phyloP scores from a whole-genome alignment of 2,797 vertebrate genomes.

The Huso huso region DNA sequence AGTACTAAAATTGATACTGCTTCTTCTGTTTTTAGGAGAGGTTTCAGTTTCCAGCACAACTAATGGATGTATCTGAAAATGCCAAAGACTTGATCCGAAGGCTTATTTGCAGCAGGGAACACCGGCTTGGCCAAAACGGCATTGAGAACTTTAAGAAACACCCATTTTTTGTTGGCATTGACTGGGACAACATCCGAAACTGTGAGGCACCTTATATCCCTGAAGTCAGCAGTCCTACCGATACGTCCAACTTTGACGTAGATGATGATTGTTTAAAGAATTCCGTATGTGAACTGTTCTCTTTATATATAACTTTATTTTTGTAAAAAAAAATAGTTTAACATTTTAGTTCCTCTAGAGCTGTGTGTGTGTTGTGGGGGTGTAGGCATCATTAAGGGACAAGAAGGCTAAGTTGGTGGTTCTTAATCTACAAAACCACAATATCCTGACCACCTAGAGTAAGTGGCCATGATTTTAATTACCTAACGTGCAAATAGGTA shows the following conservation, averaged over 20 bases:
- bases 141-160: slow-evolving; percentile 95
- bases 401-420: too few relatives aligned
- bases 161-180: slow-evolving; percentile 87
- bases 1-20: too few relatives aligned
- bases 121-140: slow-evolving; percentile 90
- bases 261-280: slow-evolving; percentile 97
- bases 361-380: not conserved
- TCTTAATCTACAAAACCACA: too few relatives aligned
- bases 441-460: too few relatives aligned
- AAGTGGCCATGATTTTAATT: too few relatives aligned
- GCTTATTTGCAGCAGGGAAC: slow-evolving; percentile 92
- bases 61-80: slow-evolving; percentile 87
- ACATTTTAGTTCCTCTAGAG: not conserved
- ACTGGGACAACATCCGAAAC: slow-evolving; percentile 88
- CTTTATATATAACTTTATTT: not conserved
- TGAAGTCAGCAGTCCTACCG: slow-evolving; percentile 97
- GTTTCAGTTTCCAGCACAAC: slow-evolving; percentile 90
- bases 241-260: slow-evolving; percentile 97
- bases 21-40: slow-evolving; percentile 64
- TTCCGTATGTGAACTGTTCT: slow-evolving; percentile 62
- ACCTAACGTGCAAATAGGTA: too few relatives aligned
- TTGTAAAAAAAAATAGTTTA: not conserved
- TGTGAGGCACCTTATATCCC: slow-evolving; percentile 98
- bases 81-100: slow-evolving; percentile 91
- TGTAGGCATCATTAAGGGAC: too few relatives aligned